A percentile compares a stretch with the other conserved stretches of the same genome.
phyloP scores from a whole-genome alignment of 2,888 invertebrate genomes.

The Drosophila tanythrix region DNA sequence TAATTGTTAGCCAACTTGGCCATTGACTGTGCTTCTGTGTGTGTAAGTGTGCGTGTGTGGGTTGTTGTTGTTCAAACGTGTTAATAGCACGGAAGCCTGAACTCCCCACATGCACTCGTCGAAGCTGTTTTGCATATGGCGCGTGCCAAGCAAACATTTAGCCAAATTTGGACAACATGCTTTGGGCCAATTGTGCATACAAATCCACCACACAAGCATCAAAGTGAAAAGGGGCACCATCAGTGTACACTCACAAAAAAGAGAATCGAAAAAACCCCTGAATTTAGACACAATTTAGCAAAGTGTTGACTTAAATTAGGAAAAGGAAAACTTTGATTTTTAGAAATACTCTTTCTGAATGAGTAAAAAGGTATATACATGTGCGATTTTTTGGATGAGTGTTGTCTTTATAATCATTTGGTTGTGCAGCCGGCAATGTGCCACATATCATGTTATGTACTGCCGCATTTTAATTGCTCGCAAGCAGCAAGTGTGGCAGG shows the following conservation, averaged over 20 bases:
- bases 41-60: constrained; percentile 2
- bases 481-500: constrained; percentile 63
- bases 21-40: constrained; percentile 40
- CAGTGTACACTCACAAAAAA: background rate
- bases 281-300: background rate
- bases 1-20: constrained; percentile 64
- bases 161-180: constrained; percentile 69
- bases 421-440: constrained; percentile 48
- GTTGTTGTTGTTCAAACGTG: constrained; percentile 59
- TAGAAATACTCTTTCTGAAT: background rate
- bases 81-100: constrained; percentile 80
- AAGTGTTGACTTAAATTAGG: background rate
- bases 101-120: constrained; percentile 48
- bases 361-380: background rate
- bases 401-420: background rate
- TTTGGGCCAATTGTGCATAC: constrained; percentile 62
- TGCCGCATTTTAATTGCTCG: constrained; percentile 47
- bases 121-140: constrained; percentile 74
- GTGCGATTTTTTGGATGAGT: background rate
- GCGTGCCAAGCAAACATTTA: constrained; percentile 77
- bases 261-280: too few relatives aligned
- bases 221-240: constrained; percentile 27
- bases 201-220: constrained; percentile 31
- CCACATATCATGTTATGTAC: constrained; percentile 50
- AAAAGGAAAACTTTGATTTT: background rate